These are phyloP conservation scores for Cyclura pinguis DNA, from an alignment of 2,797 vertebrate genomes.

Conservation along the genomic window DNA sequence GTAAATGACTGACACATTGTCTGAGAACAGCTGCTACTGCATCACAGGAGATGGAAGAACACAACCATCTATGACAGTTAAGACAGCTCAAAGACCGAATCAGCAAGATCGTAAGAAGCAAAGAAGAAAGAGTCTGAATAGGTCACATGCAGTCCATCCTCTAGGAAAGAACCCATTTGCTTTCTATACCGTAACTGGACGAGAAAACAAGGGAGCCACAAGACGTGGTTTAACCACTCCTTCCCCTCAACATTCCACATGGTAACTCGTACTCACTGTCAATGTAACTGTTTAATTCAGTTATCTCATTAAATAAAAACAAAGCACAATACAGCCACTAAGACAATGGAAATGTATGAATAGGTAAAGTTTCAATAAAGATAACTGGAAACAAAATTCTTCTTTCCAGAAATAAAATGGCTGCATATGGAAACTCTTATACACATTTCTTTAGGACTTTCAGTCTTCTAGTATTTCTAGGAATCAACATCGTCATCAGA, in stretches of 20 bases:
- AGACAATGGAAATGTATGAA: neutral
- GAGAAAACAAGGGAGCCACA: constrained; percentile 7
- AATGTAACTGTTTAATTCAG: neutral
- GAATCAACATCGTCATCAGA: neutral
- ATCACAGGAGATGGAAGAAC: constrained; percentile 27
- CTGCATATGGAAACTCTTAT: neutral
- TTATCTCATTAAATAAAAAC: neutral
- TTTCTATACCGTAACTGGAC: neutral
- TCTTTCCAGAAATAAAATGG: neutral
- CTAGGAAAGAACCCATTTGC: neutral
- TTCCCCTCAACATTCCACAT: neutral
- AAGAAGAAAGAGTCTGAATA: neutral
- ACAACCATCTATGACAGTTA: neutral
- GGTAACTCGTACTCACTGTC: neutral
- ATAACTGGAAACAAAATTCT: neutral
- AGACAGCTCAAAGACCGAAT: constrained; percentile 30
- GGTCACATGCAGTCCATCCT: neutral
- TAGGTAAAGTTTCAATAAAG: neutral
- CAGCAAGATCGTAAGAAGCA: neutral
- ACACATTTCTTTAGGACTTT: neutral
- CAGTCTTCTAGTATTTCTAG: neutral
- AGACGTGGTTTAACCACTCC: neutral
- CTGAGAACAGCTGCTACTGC: constrained; percentile 14
- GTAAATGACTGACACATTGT: constrained; percentile 10
- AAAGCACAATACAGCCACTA: neutral